A percentile compares a stretch with the other conserved stretches of the same genome.
Conservation (phyloP, 2,888 invertebrate genomes). For the Eurytoma californica region DNA sequence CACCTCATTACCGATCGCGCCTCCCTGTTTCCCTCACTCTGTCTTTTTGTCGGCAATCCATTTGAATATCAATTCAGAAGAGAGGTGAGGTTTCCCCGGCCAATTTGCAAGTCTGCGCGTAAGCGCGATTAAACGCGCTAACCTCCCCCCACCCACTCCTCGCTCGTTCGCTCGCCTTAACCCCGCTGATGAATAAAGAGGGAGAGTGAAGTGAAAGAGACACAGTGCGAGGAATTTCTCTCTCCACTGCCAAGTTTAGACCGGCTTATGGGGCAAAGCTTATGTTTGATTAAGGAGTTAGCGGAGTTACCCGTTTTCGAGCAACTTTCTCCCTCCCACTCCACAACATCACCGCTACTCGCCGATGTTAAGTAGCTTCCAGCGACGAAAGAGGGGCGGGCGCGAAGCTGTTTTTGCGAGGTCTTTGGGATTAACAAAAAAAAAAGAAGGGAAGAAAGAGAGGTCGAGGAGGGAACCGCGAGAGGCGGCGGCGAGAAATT, state of each 20-base stretch:
- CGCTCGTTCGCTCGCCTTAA: slow-evolving; percentile 21
- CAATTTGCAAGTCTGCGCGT: slow-evolving; percentile 67
- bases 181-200: slow-evolving; percentile 10
- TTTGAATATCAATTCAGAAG: slow-evolving; percentile 53
- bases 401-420: not conserved
- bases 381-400: not conserved
- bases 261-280: slow-evolving; percentile 65
- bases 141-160: slow-evolving; percentile 41
- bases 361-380: slow-evolving; percentile 9
- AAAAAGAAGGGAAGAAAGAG: no score
- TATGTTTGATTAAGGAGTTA: slow-evolving; percentile 68
- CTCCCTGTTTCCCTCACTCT: not conserved
- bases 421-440: no score
- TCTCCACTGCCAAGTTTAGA: slow-evolving; percentile 60
- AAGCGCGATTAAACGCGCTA: slow-evolving; percentile 53
- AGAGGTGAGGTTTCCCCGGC: slow-evolving; percentile 8
- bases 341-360: not conserved
- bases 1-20: not conserved
- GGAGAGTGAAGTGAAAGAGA: not conserved
- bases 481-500: not conserved
- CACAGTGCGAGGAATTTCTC: slow-evolving; percentile 1
- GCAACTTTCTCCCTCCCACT: slow-evolving; percentile 24
- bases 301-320: slow-evolving; percentile 61
- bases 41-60: slow-evolving; percentile 28
- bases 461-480: no score